These are phyloP conservation scores for Muntiacus reevesi DNA, from an alignment of 2,113 vertebrate species.

Conservation along the genomic window DNA sequence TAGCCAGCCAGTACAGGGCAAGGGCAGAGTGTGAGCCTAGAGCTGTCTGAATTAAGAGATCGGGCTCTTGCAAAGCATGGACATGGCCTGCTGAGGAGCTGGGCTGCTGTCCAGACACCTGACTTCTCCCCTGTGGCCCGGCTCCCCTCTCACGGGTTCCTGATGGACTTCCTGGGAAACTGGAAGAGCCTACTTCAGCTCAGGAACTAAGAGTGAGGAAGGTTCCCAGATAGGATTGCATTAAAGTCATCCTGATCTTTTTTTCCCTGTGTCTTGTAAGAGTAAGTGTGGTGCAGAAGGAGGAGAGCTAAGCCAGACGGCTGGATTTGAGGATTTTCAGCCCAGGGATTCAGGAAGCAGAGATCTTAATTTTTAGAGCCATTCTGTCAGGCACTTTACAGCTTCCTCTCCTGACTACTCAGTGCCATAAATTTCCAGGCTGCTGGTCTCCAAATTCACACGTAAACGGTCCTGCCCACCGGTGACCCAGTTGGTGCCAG, in stretches of 20 bases:
- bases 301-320: neutral
- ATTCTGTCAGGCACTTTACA: neutral
- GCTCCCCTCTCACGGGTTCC: neutral
- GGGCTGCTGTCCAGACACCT: neutral
- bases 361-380: neutral
- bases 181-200: neutral
- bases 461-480: neutral
- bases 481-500: neutral
- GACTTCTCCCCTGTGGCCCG: neutral
- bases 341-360: neutral
- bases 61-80: no score
- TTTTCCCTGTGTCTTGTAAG: fast-evolving
- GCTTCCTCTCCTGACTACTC: neutral
- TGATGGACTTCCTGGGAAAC: neutral
- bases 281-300: neutral
- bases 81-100: fast-evolving
- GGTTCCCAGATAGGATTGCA: neutral
- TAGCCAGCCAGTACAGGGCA: neutral
- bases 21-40: fast-evolving
- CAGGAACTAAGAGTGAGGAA: neutral
- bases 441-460: neutral
- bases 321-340: neutral
- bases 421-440: neutral
- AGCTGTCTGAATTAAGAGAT: neutral
- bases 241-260: neutral